Evolutionary conservation across 2,888 invertebrate genomes (phyloP).

Genomic region (Machimus rusticus): DNA sequence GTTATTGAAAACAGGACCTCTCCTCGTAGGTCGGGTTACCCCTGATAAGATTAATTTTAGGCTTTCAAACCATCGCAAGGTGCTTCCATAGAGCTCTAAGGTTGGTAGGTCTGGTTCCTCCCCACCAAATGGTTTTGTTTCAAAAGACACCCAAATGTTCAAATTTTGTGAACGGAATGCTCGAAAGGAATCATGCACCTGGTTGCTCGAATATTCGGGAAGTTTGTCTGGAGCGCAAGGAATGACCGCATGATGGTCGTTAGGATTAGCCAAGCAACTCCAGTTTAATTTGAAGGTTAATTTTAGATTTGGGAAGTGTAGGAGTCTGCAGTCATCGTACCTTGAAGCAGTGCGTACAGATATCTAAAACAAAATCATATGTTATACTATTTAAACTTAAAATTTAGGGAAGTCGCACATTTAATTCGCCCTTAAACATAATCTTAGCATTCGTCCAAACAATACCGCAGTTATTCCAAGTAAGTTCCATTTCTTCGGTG

Average conservation of each 20-base stretch:
- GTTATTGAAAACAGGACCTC: conserved; percentile 88
- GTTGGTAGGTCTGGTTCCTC: conserved; percentile 71
- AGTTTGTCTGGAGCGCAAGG: conserved; percentile 96
- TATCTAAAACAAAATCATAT: conserved; percentile 50
- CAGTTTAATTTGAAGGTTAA: conserved; percentile 85
- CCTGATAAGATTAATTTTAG: conserved; percentile 90
- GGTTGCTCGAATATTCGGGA: conserved; percentile 96
- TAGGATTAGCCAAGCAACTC: conserved; percentile 90
- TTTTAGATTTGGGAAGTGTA: conserved; percentile 89
- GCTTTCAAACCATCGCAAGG: conserved; percentile 94
- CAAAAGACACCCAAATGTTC: conserved; percentile 78
- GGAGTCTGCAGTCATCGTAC: conserved; percentile 95
- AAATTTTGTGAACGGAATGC: conserved; percentile 91
- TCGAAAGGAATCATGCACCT: conserved; percentile 93
- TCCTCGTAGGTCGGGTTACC: conserved; percentile 91
- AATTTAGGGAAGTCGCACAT: conserved; percentile 67
- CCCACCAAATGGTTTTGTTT: conserved; percentile 72
- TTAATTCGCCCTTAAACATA: conserved; percentile 90
- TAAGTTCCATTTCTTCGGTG: conserved; percentile 98
- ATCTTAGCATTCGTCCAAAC: conserved; percentile 97
- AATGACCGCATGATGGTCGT: conserved; percentile 94
- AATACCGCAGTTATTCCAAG: conserved; percentile 91
- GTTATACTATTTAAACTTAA: neutral
- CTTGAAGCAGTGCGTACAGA: conserved; percentile 97
- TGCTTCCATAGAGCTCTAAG: conserved; percentile 89